A percentile compares a stretch with the other conserved stretches of the same genome.
Conservation (phyloP, 2,888 invertebrate genomes). For the Sinelater perroti region DNA sequence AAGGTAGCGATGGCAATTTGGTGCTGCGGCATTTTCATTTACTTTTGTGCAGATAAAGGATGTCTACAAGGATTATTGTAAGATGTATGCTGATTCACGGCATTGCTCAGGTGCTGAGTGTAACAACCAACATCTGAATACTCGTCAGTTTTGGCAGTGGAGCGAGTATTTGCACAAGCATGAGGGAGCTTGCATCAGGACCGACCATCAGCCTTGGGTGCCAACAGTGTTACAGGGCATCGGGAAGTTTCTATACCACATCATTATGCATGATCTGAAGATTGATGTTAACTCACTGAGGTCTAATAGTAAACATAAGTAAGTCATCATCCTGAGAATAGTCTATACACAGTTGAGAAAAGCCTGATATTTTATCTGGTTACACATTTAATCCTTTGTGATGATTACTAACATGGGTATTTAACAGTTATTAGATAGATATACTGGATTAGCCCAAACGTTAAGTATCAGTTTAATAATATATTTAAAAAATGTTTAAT, state of each 20-base stretch:
- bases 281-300: constrained; percentile 78
- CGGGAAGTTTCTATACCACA: constrained; percentile 87
- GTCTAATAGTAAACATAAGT: constrained; percentile 62
- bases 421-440: too few relatives aligned
- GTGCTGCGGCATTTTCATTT: neutral
- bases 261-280: constrained; percentile 85
- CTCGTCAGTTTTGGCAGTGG: constrained; percentile 78
- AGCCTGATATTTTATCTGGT: too few relatives aligned
- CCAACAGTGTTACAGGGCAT: constrained; percentile 69
- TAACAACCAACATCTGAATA: too few relatives aligned
- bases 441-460: too few relatives aligned
- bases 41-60: constrained; percentile 47
- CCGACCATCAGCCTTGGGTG: constrained; percentile 71
- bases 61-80: constrained; percentile 55
- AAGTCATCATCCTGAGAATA: too few relatives aligned
- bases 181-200: constrained; percentile 51
- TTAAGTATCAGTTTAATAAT: too few relatives aligned
- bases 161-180: constrained; percentile 63
- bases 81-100: constrained; percentile 48
- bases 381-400: too few relatives aligned
- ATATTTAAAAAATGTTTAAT: too few relatives aligned
- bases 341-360: too few relatives aligned
- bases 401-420: too few relatives aligned
- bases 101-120: constrained; percentile 44
- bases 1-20: constrained; percentile 62